Evolutionary conservation across 2,113 vertebrate species (phyloP).

Genomic region (Clarias gariepinus): DNA sequence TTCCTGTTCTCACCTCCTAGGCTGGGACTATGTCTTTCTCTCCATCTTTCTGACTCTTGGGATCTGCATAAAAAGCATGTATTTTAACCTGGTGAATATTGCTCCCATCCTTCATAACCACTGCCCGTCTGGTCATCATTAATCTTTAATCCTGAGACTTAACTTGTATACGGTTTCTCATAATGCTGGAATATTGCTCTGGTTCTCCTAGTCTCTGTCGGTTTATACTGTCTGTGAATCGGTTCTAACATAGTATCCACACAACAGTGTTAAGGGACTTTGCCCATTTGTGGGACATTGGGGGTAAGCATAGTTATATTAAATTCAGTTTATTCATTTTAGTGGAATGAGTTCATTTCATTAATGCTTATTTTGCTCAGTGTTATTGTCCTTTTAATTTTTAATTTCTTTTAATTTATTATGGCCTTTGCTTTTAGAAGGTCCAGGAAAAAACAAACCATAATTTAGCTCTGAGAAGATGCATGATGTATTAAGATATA

Average conservation of each 20-base stretch:
- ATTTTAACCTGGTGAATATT: conserved; percentile 38
- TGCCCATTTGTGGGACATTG: not conserved
- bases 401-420: not conserved
- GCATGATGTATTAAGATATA: not conserved
- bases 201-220: not conserved
- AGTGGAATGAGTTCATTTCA: not conserved
- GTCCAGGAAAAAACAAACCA: not conserved
- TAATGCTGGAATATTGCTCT: conserved; percentile 33
- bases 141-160: conserved; percentile 26
- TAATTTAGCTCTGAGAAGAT: conserved; percentile 7
- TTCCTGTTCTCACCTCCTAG: not conserved
- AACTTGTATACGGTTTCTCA: conserved; percentile 20
- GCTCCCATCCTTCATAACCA: conserved; percentile 39
- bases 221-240: not conserved
- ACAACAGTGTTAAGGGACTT: conserved; percentile 5
- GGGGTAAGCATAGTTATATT: not conserved
- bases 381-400: not conserved
- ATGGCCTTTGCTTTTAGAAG: not conserved
- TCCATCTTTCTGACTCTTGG: conserved; percentile 10
- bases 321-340: not conserved
- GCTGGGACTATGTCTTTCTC: not conserved
- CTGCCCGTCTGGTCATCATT: not conserved
- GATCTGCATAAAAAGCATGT: not conserved
- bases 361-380: not conserved
- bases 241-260: not conserved